These are phyloP conservation scores for Melanocharis versteri DNA, from an alignment of 2,113 vertebrate species.

Conservation along the genomic window DNA sequence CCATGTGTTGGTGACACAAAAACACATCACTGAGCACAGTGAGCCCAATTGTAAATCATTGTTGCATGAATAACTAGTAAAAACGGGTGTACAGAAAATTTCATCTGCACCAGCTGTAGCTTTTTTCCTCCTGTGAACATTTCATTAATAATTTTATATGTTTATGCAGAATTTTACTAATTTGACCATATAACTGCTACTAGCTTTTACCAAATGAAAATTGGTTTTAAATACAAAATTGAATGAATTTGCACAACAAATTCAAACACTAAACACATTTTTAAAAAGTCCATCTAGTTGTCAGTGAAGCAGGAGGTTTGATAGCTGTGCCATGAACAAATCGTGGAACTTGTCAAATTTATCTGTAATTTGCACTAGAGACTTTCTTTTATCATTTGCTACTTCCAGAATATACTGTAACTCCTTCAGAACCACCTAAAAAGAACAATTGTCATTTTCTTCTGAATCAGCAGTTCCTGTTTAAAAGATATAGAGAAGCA, in stretches of 20 bases:
- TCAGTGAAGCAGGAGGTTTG: neutral
- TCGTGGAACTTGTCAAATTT: neutral
- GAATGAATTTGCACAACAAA: neutral
- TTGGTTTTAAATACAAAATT: neutral
- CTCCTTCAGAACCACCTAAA: neutral
- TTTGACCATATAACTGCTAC: neutral
- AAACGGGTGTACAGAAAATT: neutral
- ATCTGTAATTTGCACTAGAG: neutral
- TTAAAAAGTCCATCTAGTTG: neutral
- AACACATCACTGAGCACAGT: neutral
- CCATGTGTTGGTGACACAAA: neutral
- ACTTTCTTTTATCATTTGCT: neutral
- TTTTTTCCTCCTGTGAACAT: neutral
- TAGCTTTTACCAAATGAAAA: neutral
- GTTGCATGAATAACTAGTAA: neutral
- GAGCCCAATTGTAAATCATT: neutral
- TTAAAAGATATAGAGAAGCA: neutral
- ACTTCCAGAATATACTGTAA: neutral
- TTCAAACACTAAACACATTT: neutral
- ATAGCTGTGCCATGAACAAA: neutral
- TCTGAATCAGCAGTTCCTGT: neutral
- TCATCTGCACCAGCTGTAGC: neutral
- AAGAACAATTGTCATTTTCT: neutral
- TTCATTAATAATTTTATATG: neutral
- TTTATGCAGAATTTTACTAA: neutral